Conservation (phyloP, 2,888 invertebrate genomes). For the Panorpa germanica region DNA sequence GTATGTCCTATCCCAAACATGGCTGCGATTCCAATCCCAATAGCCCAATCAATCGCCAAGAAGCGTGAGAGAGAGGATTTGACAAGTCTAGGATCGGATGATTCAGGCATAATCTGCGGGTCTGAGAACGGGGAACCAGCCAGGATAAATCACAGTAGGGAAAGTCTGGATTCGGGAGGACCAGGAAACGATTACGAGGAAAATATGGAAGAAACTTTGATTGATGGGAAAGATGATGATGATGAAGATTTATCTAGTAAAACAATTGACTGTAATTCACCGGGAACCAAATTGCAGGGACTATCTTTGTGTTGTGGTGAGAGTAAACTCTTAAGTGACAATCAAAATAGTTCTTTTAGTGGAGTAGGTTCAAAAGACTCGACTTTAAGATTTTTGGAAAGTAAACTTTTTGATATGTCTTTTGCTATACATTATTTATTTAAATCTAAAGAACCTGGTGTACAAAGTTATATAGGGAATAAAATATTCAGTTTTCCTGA, state of each 20-base stretch:
- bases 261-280: no score
- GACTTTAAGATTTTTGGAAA: conserved; percentile 83
- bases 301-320: conserved; percentile 10
- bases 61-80: conserved; percentile 23
- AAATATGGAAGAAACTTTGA: conserved; percentile 23
- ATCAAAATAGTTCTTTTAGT: no score
- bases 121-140: conserved; percentile 26
- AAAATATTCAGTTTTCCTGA: conserved; percentile 90
- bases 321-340: no score
- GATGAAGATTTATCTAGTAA: conserved; percentile 5
- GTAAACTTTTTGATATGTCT: conserved; percentile 93
- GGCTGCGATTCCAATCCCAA: conserved; percentile 6
- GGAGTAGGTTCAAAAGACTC: conserved; percentile 38
- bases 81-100: conserved; percentile 35
- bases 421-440: conserved; percentile 97
- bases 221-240: conserved; percentile 23
- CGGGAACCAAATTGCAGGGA: no score
- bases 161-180: conserved; percentile 52
- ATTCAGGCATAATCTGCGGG: conserved; percentile 35
- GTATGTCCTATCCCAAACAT: no score
- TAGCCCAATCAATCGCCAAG: neutral
- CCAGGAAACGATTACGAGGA: conserved; percentile 35
- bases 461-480: conserved; percentile 94
- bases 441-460: conserved; percentile 95
- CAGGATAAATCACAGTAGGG: conserved; percentile 38